Base-by-base conservation (phyloP, 2,797 vertebrate genomes). In the Sebastes melanostomus region DNA sequence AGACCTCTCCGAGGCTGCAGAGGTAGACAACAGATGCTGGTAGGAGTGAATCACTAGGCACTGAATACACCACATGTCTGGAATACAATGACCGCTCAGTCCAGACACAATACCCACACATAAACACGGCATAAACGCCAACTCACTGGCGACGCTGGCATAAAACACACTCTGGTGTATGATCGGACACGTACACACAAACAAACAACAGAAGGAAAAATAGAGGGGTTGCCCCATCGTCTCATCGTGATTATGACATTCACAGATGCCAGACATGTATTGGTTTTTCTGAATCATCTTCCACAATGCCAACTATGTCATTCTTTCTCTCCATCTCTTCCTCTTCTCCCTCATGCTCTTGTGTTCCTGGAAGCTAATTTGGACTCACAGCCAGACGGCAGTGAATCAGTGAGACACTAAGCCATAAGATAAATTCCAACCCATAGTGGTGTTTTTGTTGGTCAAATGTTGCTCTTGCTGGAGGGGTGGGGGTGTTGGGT, bases 41-140 rank as follows among this genome's bases (percentile, higher is more conserved):
- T 81, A 82, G 85, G 85, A 90, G 92, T 95, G 95, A 96, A 92
- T 96, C 95, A 95, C 83, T 81, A 72, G 11, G 88, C 80, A 81
- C 73, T 83, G 83, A 82, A 93, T 89, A 70, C 77, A 90, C 92
- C 93, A 90, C 94, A 92, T 86, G 94, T 94, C 94, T 94, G 92
- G 92, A 91, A 93, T 88, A 93, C 91, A 89, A 90, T 92, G 91
- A 93, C 89, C 90, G 72, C 91, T 89, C 85, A 85, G 88, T 77
- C 74, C 89, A 92, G 90, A 93, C 93, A 94, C 90, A 94, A 94
- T 93, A 89, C 87, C 91, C 92, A 91, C 93, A 91, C 89, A 93
- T 93, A 93, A 94, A 95, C 92, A 92, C 3, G 11, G 25, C 84
- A 86, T 84, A 89, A 73, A 67, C 50, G 86, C 88, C 89, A 88